A percentile compares a stretch with the other conserved stretches of the same genome.
Evolutionary conservation across 2,797 vertebrate genomes (phyloP).

Genomic region (Capromys pilorides): DNA sequence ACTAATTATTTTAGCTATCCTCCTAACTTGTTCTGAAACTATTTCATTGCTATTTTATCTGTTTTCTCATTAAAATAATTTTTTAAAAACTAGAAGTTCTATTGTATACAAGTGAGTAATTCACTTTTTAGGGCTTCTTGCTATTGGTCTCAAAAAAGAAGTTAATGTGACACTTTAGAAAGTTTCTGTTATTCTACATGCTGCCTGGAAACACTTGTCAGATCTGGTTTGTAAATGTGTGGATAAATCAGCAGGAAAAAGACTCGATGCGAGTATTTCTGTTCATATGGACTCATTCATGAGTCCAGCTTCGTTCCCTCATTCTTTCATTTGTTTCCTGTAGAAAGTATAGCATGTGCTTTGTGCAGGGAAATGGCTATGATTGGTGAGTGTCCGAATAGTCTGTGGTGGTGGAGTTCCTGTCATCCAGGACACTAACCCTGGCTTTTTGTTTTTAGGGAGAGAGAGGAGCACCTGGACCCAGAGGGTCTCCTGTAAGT

Average conservation of each 20-base stretch:
- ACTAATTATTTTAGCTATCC: too few species aligned
- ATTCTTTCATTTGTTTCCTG: neutral
- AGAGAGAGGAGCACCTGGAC: constrained; percentile 94
- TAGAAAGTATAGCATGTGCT: neutral
- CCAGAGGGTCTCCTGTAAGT: constrained; percentile 96
- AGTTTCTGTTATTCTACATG: neutral
- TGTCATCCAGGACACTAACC: constrained; percentile 45
- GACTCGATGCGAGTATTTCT: neutral
- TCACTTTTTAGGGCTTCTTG: neutral
- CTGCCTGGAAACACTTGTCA: neutral
- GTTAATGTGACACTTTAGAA: neutral
- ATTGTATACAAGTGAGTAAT: neutral
- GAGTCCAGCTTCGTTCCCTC: neutral
- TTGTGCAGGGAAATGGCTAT: neutral
- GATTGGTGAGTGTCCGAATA: neutral
- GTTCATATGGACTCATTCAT: neutral
- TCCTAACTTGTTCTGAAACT: too few species aligned
- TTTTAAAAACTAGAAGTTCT: neutral
- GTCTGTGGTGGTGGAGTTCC: neutral
- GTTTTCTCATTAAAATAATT: too few species aligned
- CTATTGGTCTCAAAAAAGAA: neutral
- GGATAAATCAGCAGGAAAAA: neutral
- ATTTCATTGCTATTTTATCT: too few species aligned
- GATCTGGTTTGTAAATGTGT: constrained; percentile 39
- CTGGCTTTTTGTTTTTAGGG: constrained; percentile 88